Conservation (phyloP, 1,140 invertebrate genomes). For the Nautilus pompilius region DNA sequence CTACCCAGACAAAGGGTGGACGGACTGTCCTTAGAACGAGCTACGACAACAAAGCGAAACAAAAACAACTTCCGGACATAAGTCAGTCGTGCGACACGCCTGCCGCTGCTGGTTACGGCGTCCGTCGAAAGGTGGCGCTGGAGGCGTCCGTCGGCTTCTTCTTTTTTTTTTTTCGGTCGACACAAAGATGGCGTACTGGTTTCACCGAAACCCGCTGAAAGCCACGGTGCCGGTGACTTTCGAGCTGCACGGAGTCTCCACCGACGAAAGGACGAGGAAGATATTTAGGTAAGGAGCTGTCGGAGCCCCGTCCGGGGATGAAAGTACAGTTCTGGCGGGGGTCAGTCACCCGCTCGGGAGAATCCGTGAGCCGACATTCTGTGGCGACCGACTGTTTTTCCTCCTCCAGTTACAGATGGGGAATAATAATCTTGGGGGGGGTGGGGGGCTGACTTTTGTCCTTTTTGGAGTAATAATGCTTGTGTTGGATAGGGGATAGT, state of each 20-base stretch:
- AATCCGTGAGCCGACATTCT: constrained; percentile 1
- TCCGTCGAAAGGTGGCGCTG: too few relatives aligned
- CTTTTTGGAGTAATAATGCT: background rate
- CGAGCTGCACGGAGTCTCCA: constrained; percentile 62
- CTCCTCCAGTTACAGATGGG: background rate
- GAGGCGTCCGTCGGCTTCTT: too few relatives aligned
- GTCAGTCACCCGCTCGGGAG: background rate
- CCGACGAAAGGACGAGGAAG: constrained; percentile 58
- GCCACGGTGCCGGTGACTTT: constrained; percentile 65
- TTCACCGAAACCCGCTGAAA: constrained; percentile 70
- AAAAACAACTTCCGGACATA: too few relatives aligned
- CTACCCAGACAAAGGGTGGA: too few relatives aligned
- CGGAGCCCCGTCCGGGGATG: too few relatives aligned
- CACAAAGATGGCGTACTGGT: constrained; percentile 68
- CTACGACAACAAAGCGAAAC: too few relatives aligned
- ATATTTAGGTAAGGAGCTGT: constrained; percentile 63
- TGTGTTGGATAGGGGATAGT: too few relatives aligned
- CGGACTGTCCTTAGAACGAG: too few relatives aligned
- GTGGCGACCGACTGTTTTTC: background rate
- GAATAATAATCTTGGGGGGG: background rate
- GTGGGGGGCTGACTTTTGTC: background rate
- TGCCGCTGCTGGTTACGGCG: too few relatives aligned
- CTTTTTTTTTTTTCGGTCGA: too few relatives aligned
- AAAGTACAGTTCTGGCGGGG: too few relatives aligned
- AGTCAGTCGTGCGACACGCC: too few relatives aligned